Evolutionary conservation across 2,888 invertebrate species (phyloP).

Genomic region (Slavum lentiscoides): DNA sequence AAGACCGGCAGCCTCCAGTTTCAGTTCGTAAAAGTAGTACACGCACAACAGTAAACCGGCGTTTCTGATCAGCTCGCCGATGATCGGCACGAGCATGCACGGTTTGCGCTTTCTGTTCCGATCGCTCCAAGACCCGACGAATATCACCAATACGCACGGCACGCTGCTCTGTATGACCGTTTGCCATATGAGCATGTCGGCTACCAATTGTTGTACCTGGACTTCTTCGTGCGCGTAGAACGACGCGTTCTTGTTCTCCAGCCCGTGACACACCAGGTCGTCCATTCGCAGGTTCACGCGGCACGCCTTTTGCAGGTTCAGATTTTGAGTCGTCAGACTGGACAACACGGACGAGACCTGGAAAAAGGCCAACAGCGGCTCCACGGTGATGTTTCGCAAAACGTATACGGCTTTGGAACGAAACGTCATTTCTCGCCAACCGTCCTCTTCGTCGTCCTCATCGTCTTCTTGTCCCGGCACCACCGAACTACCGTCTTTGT

Average conservation of each 20-base stretch:
- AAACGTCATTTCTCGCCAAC: conserved; percentile 13
- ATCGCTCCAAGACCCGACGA: conserved; percentile 73
- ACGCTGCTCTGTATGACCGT: conserved; percentile 80
- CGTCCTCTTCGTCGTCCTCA: background rate
- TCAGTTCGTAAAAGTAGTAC: conserved; percentile 75
- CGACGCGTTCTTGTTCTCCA: conserved; percentile 73
- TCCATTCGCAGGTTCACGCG: conserved; percentile 77
- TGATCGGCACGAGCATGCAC: conserved; percentile 81
- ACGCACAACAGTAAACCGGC: conserved; percentile 78
- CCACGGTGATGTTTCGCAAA: conserved; percentile 71
- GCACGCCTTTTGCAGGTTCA: conserved; percentile 85
- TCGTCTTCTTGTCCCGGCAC: background rate
- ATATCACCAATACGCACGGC: conserved; percentile 77
- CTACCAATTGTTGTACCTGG: conserved; percentile 74
- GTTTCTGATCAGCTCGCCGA: conserved; percentile 78
- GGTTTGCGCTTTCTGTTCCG: conserved; percentile 72
- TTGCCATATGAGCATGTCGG: conserved; percentile 83
- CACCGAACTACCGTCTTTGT: background rate
- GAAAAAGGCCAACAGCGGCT: conserved; percentile 75
- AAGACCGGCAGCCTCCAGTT: conserved; percentile 77
- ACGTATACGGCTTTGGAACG: conserved; percentile 60
- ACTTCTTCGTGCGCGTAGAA: conserved; percentile 66
- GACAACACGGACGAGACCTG: conserved; percentile 70
- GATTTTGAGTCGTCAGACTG: conserved; percentile 78
- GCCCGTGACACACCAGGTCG: conserved; percentile 74